phyloP scores from a whole-genome alignment of 2,797 vertebrate species.

The Pantherophis vulpinus region DNA sequence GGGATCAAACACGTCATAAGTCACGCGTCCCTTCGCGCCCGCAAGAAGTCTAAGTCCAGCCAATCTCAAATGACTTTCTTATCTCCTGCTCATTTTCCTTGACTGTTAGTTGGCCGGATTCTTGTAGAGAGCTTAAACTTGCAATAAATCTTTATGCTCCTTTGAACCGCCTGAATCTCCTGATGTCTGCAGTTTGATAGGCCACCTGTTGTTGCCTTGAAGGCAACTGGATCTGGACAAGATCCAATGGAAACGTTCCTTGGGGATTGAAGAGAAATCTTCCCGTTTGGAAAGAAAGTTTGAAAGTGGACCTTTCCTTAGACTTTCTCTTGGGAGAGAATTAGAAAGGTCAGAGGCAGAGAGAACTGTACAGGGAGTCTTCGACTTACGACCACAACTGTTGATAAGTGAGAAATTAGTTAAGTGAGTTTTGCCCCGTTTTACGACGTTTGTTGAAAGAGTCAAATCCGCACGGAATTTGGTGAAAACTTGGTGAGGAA shows the following conservation, averaged over 20 bases:
- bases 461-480: not conserved
- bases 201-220: not conserved
- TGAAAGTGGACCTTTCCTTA: not conserved
- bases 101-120: not conserved
- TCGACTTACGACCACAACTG: too few species aligned
- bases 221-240: not conserved
- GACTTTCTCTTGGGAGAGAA: not conserved
- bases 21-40: not conserved
- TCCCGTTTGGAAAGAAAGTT: too few species aligned
- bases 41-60: not conserved
- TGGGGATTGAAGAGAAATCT: not conserved
- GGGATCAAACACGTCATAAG: not conserved
- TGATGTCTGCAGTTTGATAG: too few species aligned
- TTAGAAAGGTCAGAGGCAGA: not conserved
- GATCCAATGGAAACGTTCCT: not conserved
- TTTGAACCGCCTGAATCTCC: too few species aligned
- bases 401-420: too few species aligned
- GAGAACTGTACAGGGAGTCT: not conserved
- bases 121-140: not conserved
- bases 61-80: not conserved
- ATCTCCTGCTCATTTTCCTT: not conserved
- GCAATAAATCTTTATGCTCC: too few species aligned
- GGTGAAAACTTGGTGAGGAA: not conserved
- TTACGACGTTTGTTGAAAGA: too few species aligned
- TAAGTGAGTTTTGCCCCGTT: too few species aligned